A percentile compares a stretch with the other conserved stretches of the same genome.
Conservation (phyloP, 2,113 vertebrate species). For the Epinephelus lanceolatus region DNA sequence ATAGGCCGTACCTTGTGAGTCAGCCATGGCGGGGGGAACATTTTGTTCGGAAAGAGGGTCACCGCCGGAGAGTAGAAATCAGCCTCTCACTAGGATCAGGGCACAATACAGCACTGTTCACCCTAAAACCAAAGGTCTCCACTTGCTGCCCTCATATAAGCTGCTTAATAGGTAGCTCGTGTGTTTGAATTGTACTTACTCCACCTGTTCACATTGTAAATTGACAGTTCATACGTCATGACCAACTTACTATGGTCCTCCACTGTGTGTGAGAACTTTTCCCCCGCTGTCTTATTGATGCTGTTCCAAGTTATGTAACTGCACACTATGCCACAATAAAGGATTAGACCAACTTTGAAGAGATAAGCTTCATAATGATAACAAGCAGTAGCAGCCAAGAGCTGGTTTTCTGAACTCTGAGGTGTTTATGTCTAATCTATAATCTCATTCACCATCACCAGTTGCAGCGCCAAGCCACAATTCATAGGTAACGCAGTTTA, state of each 20-base stretch:
- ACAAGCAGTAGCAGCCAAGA: conserved; percentile 44
- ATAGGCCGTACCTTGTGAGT: conserved; percentile 79
- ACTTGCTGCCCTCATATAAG: conserved; percentile 36
- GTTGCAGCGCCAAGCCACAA: conserved; percentile 8
- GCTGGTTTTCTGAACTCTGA: conserved; percentile 34
- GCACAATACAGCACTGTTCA: conserved; percentile 72
- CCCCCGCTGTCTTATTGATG: conserved; percentile 63
- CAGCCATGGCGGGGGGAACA: conserved; percentile 61
- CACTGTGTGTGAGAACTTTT: conserved; percentile 70
- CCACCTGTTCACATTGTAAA: conserved; percentile 48
- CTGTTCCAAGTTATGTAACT: conserved; percentile 78
- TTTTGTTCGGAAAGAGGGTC: conserved; percentile 77
- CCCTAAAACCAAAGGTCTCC: conserved; percentile 48
- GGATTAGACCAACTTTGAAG: conserved; percentile 73
- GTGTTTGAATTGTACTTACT: conserved; percentile 47
- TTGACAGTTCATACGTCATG: conserved; percentile 26
- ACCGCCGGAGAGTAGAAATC: conserved; percentile 72
- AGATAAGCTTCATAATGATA: conserved; percentile 71
- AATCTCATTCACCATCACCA: conserved; percentile 35
- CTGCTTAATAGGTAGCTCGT: conserved; percentile 41
- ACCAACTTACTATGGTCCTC: conserved; percentile 37
- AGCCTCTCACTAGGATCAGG: conserved; percentile 51
- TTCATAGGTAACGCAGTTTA: conserved; percentile 42
- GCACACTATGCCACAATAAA: conserved; percentile 75
- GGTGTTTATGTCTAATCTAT: conserved; percentile 52